Evolutionary conservation across 1,140 invertebrate species (phyloP), one percentile per base, ranked within the genome.

Genomic region (Sarcophaga bullata): DNA sequence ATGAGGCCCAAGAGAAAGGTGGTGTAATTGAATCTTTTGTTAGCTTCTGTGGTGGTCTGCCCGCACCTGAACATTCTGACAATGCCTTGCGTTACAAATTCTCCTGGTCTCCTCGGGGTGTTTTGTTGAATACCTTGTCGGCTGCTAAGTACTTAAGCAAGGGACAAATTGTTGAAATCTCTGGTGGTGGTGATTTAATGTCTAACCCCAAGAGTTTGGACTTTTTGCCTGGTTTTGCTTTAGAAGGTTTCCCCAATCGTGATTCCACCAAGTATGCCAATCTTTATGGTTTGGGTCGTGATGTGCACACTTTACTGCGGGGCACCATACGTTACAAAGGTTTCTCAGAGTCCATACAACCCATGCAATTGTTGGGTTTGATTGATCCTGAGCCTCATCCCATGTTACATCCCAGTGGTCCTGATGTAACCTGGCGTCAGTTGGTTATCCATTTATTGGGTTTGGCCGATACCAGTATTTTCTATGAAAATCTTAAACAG

Each of bases 51-150:
- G 99, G 99, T 82, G 99, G 96, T 50, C 90, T 99, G 48, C 98
- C 98, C 0, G 97, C 98, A 0, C 98, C 98, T 0, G 98, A 99
- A 91, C 95, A 94, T 86, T 98, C 98, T 5, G 95, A 96, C 86
- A 99, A 99, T 91, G 95, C 98, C 6, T 90, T 99, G 11, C 90
- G 98, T 15, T 99, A 99, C 91, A 99, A 99, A 90, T 99, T 99
- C 90, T 98, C 96, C 11, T 99, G 98, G 98, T 98, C 95, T 82
- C 98, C 98, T 10, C 92, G 95, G 54, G 97, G 96, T 8, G 97
- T 97, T 0, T 91, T 99, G 2, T 91, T 98, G 0, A 99, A 98
- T 85, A 96, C 97, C 0, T 91, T 99, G 5, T 94, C 95, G 17
- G 94, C 94, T 4, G 98, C 98, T 5, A 97, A 95, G 90, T 99